phyloP scores from a whole-genome alignment of 2,797 vertebrate species.

The Somateria mollissima region DNA sequence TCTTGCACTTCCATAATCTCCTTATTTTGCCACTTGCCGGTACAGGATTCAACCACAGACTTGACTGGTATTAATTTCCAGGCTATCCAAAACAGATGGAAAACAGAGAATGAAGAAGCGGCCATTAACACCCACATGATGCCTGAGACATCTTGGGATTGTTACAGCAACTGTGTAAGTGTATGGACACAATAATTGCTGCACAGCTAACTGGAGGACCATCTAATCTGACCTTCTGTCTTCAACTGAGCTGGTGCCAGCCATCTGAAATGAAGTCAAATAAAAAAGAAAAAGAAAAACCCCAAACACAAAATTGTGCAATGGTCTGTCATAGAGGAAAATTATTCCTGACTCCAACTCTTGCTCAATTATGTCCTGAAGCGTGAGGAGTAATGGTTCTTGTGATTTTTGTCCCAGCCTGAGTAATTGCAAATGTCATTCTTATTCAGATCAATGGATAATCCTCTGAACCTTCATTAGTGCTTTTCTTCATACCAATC shows the following conservation, averaged over 20 bases:
- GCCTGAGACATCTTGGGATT: not conserved
- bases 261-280: not conserved
- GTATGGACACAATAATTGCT: not conserved
- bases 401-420: conserved; percentile 37
- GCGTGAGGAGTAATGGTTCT: conserved; percentile 8
- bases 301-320: conserved; percentile 1
- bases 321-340: not conserved
- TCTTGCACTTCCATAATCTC: not conserved
- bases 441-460: not conserved
- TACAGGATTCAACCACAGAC: not conserved
- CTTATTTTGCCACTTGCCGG: not conserved
- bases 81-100: conserved; percentile 59
- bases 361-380: conserved; percentile 62
- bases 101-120: conserved; percentile 25
- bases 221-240: conserved; percentile 7
- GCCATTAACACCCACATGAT: not conserved
- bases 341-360: conserved; percentile 43
- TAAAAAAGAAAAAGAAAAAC: not conserved
- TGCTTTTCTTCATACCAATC: not conserved
- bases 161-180: not conserved
- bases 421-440: conserved; percentile 27
- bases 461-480: conserved; percentile 1
- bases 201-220: not conserved
- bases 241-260: conserved; percentile 11
- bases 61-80: conserved; percentile 52